Percentiles rank a stretch among this genome's conserved stretches.
Conservation (phyloP, 2,797 vertebrate genomes). For the Megaceryle alcyon region DNA sequence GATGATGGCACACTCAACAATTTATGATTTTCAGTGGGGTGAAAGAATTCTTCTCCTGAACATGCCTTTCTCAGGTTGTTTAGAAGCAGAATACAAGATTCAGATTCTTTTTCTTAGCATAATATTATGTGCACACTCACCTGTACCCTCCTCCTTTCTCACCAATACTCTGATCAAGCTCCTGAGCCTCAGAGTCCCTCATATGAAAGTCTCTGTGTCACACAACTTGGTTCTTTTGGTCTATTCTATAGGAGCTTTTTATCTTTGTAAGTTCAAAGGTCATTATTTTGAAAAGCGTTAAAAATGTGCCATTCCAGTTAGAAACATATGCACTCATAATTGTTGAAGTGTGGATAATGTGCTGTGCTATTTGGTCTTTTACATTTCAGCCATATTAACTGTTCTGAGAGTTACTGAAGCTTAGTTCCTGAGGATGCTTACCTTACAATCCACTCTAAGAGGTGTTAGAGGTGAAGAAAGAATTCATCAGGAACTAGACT, state of each 20-base stretch:
- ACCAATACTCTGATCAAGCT: not conserved
- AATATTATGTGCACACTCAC: not conserved
- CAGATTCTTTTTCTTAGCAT: not conserved
- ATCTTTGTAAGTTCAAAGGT: not conserved
- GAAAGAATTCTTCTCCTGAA: not conserved
- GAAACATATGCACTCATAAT: not conserved
- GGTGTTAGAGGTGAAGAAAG: not conserved
- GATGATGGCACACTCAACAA: not conserved
- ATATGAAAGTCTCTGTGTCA: fast-evolving
- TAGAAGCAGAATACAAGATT: not conserved
- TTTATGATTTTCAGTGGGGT: not conserved
- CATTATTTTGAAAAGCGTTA: not conserved
- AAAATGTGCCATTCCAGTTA: not conserved
- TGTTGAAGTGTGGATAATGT: not conserved
- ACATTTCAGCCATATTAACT: not conserved
- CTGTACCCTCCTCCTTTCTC: not conserved
- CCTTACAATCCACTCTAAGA: not conserved
- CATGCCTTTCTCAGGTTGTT: not conserved
- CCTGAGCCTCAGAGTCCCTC: not conserved
- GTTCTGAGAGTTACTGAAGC: no score
- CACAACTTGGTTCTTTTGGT: not conserved
- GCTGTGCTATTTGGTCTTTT: not conserved
- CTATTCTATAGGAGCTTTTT: not conserved
- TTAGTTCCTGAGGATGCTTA: not conserved
- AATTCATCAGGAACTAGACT: not conserved